Conservation (phyloP, 2,888 invertebrate species). For the Pteria penguin region DNA sequence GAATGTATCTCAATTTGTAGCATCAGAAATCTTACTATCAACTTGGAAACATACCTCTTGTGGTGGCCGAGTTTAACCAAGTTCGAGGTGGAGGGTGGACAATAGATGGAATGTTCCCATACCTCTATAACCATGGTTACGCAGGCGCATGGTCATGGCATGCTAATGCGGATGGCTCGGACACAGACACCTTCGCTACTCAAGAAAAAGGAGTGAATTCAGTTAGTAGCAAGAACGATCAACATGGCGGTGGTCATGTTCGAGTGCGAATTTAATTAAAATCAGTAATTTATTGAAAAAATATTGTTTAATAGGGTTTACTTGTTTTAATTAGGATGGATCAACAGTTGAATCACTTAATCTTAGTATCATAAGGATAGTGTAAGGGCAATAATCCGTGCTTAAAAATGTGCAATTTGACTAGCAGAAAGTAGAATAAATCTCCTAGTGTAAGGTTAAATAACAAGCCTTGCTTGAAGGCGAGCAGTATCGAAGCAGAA, state of each 20-base stretch:
- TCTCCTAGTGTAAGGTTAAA: too few species aligned
- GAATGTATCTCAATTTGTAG: constrained; percentile 32
- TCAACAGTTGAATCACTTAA: too few species aligned
- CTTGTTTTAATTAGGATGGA: too few species aligned
- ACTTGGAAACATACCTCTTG: constrained; percentile 56
- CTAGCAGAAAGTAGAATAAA: too few species aligned
- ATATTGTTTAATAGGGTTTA: too few species aligned
- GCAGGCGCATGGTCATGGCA: constrained; percentile 64
- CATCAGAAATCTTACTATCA: constrained; percentile 50
- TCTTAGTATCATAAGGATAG: too few species aligned
- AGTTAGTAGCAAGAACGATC: constrained; percentile 45
- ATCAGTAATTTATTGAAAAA: neutral
- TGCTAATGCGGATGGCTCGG: constrained; percentile 43
- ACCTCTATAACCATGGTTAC: constrained; percentile 62
- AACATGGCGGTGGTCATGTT: constrained; percentile 44
- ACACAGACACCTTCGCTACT: constrained; percentile 45
- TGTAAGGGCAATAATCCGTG: too few species aligned
- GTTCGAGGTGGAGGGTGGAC: constrained; percentile 46
- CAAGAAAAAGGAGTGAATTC: constrained; percentile 46
- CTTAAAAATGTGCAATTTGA: too few species aligned
- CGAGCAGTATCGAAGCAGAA: too few species aligned
- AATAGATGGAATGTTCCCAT: constrained; percentile 53
- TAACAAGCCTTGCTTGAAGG: too few species aligned
- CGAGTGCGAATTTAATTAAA: constrained; percentile 17
- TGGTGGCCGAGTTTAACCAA: constrained; percentile 62